Conservation (phyloP, 2,113 vertebrate species). For the Pristiophorus japonicus region DNA sequence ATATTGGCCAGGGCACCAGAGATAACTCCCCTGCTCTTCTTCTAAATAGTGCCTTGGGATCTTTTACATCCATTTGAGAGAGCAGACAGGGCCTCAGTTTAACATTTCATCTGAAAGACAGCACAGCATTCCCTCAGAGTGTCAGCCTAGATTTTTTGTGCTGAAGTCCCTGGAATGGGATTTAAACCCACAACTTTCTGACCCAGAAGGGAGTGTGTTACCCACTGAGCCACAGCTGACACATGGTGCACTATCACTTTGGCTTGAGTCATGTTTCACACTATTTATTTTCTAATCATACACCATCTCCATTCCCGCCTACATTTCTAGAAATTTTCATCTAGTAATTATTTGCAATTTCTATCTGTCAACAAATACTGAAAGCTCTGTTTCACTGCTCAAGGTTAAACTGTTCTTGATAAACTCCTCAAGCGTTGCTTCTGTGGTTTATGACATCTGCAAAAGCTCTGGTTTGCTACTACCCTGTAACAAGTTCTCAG, state of each 20-base stretch:
- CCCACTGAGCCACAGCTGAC: too few relatives aligned
- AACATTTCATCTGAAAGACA: too few relatives aligned
- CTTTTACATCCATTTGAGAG: too few relatives aligned
- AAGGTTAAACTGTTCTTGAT: not conserved
- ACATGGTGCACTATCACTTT: not conserved
- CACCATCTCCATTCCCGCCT: not conserved
- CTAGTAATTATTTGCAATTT: not conserved
- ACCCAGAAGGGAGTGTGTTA: too few relatives aligned
- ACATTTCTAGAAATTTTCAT: not conserved
- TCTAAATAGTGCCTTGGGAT: too few relatives aligned
- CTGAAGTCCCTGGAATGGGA: too few relatives aligned
- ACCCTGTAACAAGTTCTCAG: not conserved
- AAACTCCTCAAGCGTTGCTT: not conserved
- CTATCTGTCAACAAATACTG: not conserved
- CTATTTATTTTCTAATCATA: not conserved
- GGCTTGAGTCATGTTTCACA: not conserved
- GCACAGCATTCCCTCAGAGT: too few relatives aligned
- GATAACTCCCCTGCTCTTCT: too few relatives aligned
- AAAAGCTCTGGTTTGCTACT: not conserved
- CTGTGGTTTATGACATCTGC: not conserved
- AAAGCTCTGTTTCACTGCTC: not conserved
- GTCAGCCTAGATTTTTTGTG: too few relatives aligned
- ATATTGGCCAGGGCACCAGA: too few relatives aligned
- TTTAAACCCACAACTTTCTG: too few relatives aligned
- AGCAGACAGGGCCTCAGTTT: too few relatives aligned